These are phyloP conservation scores for Momotus momota DNA, from an alignment of 2,797 vertebrate species.

Conservation along the genomic window DNA sequence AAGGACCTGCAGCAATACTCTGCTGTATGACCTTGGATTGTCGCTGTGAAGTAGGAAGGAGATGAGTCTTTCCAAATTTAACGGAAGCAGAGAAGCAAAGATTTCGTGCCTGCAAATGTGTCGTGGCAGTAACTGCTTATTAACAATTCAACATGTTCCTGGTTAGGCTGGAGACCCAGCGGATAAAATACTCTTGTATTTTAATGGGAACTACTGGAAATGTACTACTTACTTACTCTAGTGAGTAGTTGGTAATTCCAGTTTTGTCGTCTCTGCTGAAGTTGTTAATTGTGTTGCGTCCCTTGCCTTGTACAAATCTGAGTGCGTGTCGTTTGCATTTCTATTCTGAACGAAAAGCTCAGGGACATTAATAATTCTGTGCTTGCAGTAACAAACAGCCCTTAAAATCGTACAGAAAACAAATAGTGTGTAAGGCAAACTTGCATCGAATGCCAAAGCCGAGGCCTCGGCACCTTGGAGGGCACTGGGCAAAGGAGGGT, in stretches of 20 bases:
- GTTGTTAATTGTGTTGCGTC: background rate
- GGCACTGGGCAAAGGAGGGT: background rate
- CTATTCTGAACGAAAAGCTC: background rate
- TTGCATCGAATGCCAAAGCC: background rate
- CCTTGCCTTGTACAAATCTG: background rate
- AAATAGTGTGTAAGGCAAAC: background rate
- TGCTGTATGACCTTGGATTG: background rate
- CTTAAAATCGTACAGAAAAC: background rate
- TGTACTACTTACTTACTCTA: fast-evolving
- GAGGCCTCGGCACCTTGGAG: background rate
- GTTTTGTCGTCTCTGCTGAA: background rate
- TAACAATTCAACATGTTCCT: background rate
- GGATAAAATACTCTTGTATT: background rate
- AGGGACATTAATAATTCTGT: background rate
- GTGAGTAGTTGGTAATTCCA: background rate
- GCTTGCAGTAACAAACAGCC: background rate
- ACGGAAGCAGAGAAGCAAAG: background rate
- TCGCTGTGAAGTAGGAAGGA: background rate
- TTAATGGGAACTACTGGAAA: background rate
- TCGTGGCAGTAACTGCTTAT: background rate
- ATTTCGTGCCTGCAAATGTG: background rate
- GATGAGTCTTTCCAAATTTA: background rate
- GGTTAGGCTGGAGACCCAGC: background rate
- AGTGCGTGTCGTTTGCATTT: background rate
- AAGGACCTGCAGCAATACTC: background rate